Percentiles rank a stretch among this genome's conserved stretches.
Conservation (phyloP, 2,797 vertebrate genomes). For the Tokudaia muenninki region DNA sequence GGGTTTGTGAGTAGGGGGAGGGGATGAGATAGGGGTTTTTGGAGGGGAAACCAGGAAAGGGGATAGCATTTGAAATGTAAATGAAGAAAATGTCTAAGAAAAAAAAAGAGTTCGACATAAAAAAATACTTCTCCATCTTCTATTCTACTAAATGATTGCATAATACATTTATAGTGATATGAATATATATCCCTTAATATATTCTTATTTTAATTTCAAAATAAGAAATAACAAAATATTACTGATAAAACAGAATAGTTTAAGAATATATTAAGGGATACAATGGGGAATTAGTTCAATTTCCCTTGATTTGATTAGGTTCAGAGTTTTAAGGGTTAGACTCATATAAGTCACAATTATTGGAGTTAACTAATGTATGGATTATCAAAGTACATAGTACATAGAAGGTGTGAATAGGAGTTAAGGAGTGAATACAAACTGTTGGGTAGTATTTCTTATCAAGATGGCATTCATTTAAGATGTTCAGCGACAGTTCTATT, state of each 20-base stretch:
- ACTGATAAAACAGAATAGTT: too few species aligned
- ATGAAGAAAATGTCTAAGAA: too few species aligned
- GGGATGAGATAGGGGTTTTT: too few species aligned
- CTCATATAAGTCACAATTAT: background rate
- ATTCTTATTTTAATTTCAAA: too few species aligned
- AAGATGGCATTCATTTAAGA: background rate
- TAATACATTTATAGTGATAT: background rate
- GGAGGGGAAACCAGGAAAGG: too few species aligned
- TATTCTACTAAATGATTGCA: background rate
- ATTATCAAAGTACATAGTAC: background rate
- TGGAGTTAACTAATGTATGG: background rate
- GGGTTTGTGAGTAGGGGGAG: too few species aligned
- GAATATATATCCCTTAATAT: too few species aligned
- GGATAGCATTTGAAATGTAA: too few species aligned
- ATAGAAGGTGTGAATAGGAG: background rate
- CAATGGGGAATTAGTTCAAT: background rate
- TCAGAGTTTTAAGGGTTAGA: conserved; percentile 31
- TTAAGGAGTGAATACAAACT: background rate
- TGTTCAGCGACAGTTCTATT: background rate
- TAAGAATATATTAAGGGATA: background rate
- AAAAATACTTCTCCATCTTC: background rate
- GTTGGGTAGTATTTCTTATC: background rate
- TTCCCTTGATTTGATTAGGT: conserved; percentile 26
- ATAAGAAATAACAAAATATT: too few species aligned
- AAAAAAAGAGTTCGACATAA: too few species aligned